A percentile compares a stretch with the other conserved stretches of the same genome.
These are phyloP conservation scores for Potorous gilbertii DNA, from an alignment of 2,797 vertebrate genomes.

Conservation along the genomic window DNA sequence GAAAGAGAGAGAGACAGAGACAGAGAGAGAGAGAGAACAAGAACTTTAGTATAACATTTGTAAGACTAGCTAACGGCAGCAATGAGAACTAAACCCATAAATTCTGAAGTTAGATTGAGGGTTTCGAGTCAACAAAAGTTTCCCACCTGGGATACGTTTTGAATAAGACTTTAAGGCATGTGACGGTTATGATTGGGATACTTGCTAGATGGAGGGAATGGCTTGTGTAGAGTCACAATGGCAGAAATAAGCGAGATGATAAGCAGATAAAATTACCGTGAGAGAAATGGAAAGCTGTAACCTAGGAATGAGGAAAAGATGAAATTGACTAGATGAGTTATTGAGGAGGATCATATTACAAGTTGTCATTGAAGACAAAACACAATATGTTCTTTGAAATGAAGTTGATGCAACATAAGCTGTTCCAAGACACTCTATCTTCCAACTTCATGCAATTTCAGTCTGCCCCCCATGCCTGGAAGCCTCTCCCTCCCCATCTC, in stretches of 20 bases:
- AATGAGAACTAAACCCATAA: not conserved
- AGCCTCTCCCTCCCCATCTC: too few species aligned
- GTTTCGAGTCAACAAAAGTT: not conserved
- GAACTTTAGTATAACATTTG: too few species aligned
- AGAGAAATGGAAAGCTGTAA: not conserved
- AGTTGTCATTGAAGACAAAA: too few species aligned
- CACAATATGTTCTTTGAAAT: too few species aligned
- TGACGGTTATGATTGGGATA: not conserved
- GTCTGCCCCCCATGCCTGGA: too few species aligned
- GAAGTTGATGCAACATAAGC: too few species aligned
- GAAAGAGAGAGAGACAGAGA: too few species aligned
- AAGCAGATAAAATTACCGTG: rapidly evolving
- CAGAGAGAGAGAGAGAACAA: too few species aligned
- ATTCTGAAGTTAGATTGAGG: not conserved
- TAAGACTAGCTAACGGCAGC: too few species aligned
- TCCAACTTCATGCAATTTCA: too few species aligned
- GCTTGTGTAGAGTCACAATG: not conserved
- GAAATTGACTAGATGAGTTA: not conserved
- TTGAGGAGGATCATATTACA: too few species aligned
- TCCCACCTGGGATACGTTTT: not conserved
- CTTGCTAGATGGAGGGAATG: not conserved
- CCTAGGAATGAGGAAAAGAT: not conserved
- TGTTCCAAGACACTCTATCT: too few species aligned
- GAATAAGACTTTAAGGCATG: not conserved
- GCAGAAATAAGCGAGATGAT: not conserved